Evolutionary conservation across 2,888 invertebrate species (phyloP), one percentile per base, ranked within the genome.

Genomic region (Rapana venosa): DNA sequence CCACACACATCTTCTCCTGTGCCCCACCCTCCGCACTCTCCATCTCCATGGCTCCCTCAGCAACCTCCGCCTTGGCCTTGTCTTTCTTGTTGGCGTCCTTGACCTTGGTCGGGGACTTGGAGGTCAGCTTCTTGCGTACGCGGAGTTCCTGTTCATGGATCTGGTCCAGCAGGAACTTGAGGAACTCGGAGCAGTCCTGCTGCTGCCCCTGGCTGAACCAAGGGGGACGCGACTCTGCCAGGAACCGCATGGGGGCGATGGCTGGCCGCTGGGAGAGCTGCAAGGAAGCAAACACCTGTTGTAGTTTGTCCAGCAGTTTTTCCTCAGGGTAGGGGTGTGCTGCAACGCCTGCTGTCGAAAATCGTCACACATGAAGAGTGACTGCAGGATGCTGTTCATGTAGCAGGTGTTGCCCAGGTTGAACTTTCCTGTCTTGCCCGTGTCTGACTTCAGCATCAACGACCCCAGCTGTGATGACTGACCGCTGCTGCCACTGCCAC

Each of bases 321-420:
- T 97, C 97, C 94, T 97, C 97, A 70, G 96, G 96, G 66, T 91
- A 88, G 11, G 93, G 92, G 83, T 90, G n/a, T 93, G 92, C n/a
- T 91, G 89, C 58, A 95, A 89, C n/a, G 95, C 92, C 26, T 91
- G 93, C 74, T 92, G 91, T 17, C 95, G 92, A 90, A 95, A 95
- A 91, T 94, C 95, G 92, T 97, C 32, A 93, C 91, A 98, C 97
- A 47, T 35, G 61, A 36, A 83, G 13, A 74, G 96, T 0, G 98
- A 98, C 96, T 98, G 98, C 91, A 98, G 96, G 1, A 98, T 97
- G 95, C 98, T 98, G 96, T 98, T 98, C 98, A 98, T 98, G 94
- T 98, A 98, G 96, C 98, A 98, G 0, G 98, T 98, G 94, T 98
- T 98, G 58, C 98, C 98, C 79, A 98, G 97, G 96, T 98, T 98